These are phyloP conservation scores for Drosophila bipectinata DNA, from an alignment of 1,140 invertebrate species.

Conservation along the genomic window DNA sequence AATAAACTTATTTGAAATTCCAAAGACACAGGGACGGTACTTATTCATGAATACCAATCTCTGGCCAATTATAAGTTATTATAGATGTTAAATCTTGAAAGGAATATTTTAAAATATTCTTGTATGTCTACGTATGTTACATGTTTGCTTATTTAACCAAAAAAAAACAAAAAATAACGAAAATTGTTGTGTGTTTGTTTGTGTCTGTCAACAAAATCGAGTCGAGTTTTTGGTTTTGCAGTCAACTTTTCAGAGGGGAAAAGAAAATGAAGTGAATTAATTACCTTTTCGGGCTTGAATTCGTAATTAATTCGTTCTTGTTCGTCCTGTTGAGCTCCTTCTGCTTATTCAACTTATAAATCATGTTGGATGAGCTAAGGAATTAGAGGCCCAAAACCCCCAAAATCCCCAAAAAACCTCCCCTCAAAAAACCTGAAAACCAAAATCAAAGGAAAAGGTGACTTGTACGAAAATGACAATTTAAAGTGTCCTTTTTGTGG, in stretches of 20 bases:
- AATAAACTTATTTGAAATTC: neutral
- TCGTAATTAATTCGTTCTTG: conserved; percentile 53
- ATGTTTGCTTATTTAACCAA: conserved; percentile 39
- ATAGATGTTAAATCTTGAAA: conserved; percentile 22
- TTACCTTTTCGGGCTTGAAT: conserved; percentile 56
- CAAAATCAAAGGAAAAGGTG: neutral
- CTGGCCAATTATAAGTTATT: conserved; percentile 29
- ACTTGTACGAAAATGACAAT: neutral
- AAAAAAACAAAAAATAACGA: neutral
- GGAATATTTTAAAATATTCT: conserved; percentile 31
- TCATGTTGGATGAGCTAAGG: conserved; percentile 40
- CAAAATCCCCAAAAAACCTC: neutral
- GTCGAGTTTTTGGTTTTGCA: conserved; percentile 24
- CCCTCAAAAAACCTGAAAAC: neutral
- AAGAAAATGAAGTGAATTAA: conserved; percentile 54
- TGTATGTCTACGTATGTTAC: neutral
- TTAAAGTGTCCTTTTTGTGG: conserved; percentile 5
- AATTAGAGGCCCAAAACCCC: conserved; percentile 7
- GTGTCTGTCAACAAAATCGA: conserved; percentile 43
- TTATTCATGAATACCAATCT: neutral
- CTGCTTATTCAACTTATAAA: conserved; percentile 42
- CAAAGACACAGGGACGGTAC: neutral
- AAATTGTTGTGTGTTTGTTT: neutral
- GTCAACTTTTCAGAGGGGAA: conserved; percentile 22
- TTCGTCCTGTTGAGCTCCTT: conserved; percentile 24